Percentiles rank a stretch among this genome's conserved stretches.
phyloP scores from a whole-genome alignment of 2,888 invertebrate species.

The Cordilura impudica region DNA sequence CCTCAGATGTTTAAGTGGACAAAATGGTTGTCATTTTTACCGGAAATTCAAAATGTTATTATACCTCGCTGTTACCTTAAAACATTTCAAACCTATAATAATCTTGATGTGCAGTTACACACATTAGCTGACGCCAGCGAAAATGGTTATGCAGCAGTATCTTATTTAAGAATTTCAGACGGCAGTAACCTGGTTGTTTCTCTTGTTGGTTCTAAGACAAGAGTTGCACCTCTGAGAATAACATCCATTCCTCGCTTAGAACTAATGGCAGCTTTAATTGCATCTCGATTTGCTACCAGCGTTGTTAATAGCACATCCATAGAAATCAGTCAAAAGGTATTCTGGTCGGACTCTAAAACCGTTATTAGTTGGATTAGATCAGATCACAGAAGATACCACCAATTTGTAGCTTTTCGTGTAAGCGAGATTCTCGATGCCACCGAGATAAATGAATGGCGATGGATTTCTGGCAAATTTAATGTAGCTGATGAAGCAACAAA shows the following conservation, averaged over 20 bases:
- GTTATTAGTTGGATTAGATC: slow-evolving; percentile 20
- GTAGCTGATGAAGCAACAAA: too few relatives aligned
- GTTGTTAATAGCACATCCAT: not conserved
- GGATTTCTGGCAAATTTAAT: too few relatives aligned
- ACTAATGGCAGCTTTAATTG: slow-evolving; percentile 53
- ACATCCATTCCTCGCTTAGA: too few relatives aligned
- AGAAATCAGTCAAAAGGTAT: slow-evolving; percentile 12
- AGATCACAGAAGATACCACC: slow-evolving; percentile 32
- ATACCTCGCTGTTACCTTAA: slow-evolving; percentile 30
- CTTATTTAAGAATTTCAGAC: too few relatives aligned
- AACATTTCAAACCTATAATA: not conserved
- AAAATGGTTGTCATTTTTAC: slow-evolving; percentile 29
- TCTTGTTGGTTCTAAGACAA: too few relatives aligned
- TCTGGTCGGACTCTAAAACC: slow-evolving; percentile 32
- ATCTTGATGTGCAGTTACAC: too few relatives aligned
- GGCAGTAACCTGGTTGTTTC: too few relatives aligned
- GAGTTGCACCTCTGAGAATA: too few relatives aligned
- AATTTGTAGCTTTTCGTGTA: slow-evolving; percentile 39
- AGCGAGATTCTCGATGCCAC: slow-evolving; percentile 37
- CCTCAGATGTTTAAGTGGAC: slow-evolving; percentile 12
- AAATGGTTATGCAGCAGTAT: too few relatives aligned
- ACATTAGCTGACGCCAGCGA: too few relatives aligned
- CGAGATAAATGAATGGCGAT: slow-evolving; percentile 9
- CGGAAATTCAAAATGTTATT: slow-evolving; percentile 19
- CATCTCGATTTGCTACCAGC: slow-evolving; percentile 21